Conservation (phyloP, 2,113 vertebrate genomes). For the Peucedramus taeniatus region DNA sequence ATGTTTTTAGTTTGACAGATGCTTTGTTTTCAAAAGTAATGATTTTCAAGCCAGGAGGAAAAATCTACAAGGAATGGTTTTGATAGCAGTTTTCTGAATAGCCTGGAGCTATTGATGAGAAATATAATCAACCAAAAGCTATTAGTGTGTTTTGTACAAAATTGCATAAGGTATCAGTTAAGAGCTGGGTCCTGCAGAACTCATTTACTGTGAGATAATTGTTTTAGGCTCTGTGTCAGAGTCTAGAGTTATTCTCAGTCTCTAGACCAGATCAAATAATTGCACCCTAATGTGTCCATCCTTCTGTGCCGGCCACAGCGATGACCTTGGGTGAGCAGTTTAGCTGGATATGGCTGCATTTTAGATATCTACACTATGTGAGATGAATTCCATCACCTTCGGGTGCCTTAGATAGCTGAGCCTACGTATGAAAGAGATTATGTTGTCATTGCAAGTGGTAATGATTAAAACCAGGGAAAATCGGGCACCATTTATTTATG, state of each 20-base stretch:
- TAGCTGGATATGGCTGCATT: neutral
- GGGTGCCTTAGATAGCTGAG: neutral
- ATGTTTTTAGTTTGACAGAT: neutral
- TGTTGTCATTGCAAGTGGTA: neutral
- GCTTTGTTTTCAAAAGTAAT: neutral
- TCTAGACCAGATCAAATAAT: neutral
- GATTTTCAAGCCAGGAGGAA: neutral
- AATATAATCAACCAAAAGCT: neutral
- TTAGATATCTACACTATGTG: neutral
- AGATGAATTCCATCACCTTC: neutral
- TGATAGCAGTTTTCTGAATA: neutral
- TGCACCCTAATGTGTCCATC: neutral
- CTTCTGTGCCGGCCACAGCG: neutral
- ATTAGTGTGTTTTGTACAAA: neutral
- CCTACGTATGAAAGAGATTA: neutral
- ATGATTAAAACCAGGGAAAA: neutral
- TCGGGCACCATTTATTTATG: neutral
- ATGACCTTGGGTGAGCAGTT: neutral
- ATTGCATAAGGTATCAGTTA: neutral
- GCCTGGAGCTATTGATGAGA: neutral
- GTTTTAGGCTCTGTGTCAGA: neutral
- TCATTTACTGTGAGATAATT: neutral
- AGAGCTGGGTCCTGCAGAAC: neutral
- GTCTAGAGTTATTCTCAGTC: neutral
- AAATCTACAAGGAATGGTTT: neutral